Conservation (phyloP, 2,113 vertebrate genomes). For the Hymenochirus boettgeri region DNA sequence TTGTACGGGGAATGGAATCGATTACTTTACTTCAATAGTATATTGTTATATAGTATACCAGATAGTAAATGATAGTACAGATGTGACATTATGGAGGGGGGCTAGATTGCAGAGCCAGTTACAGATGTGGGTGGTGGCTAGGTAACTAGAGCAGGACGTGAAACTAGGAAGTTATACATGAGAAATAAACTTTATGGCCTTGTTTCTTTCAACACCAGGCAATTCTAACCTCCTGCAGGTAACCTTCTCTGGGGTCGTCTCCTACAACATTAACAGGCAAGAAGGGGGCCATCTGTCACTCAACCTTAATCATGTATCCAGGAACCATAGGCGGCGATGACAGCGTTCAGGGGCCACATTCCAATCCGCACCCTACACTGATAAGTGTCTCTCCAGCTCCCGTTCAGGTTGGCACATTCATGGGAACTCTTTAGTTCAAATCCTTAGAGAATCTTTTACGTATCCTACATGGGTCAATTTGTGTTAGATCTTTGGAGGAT, state of each 20-base stretch:
- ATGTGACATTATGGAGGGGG: no score
- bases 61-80: neutral
- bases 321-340: neutral
- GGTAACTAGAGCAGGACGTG: neutral
- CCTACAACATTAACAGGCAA: constrained; percentile 61
- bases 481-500: no score
- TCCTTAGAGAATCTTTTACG: no score
- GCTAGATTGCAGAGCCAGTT: fast-evolving
- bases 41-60: no score
- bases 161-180: neutral
- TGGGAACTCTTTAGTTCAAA: no score
- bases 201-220: constrained; percentile 55
- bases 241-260: constrained; percentile 65
- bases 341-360: neutral
- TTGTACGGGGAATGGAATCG: no score
- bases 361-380: no score
- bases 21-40: no score
- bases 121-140: neutral
- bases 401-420: no score
- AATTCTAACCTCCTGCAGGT: constrained; percentile 69
- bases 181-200: no score
- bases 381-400: no score
- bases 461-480: no score
- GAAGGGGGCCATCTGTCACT: constrained; percentile 48
- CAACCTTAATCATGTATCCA: constrained; percentile 52